Base-by-base conservation (phyloP, 1,140 invertebrate species). In the Drosophila guanche region DNA sequence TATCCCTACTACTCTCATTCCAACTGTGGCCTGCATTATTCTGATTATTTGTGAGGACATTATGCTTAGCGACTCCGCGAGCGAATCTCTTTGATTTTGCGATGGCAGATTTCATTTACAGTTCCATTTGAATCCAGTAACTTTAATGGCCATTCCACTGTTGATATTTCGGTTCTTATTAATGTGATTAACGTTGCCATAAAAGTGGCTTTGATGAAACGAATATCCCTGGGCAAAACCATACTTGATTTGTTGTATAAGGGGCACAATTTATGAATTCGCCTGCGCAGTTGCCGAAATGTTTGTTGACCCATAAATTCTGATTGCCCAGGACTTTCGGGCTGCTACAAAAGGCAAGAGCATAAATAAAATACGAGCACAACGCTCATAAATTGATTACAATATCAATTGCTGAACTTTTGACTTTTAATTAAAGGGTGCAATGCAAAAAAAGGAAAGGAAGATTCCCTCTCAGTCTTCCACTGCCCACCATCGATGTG, bases 31-130 rank as follows among this genome's bases (percentile, higher is more conserved):
- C 65, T 63, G 66, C 70, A 83, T 88, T 88, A 83, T 76, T 78
- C 66, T 83, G 83, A 83, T 88, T 88, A 88, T 88, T 88, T 79
- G 78, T 55, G 74, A 86, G 67, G 68, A 83, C 83, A 88, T 88
- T 88, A 88, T 79, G 76, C 63, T 58, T 25, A 33, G 29, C 8
- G 33, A 33, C 8, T 33, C 29, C 29, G 10, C 3, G 33, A 10
- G 16, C 33, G 29, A 10, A 48, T 58, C 52, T 56, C 63, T 55
- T 59, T 85, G 81, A 81, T 74, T 76, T 76, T 42, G 54, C 57
- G 68, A 81, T 81, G 81, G 23, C 29, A 59, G 27, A 58, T 16
- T 45, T 58, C 50, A 47, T 27, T 48, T 40, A 20, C 8, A 50
- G 33, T 37, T 37, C 33, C 33, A 37, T 37, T 37, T 12, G 33